Evolutionary conservation across 2,888 invertebrate genomes (phyloP).

Genomic region (Bhutanitis thaidina): DNA sequence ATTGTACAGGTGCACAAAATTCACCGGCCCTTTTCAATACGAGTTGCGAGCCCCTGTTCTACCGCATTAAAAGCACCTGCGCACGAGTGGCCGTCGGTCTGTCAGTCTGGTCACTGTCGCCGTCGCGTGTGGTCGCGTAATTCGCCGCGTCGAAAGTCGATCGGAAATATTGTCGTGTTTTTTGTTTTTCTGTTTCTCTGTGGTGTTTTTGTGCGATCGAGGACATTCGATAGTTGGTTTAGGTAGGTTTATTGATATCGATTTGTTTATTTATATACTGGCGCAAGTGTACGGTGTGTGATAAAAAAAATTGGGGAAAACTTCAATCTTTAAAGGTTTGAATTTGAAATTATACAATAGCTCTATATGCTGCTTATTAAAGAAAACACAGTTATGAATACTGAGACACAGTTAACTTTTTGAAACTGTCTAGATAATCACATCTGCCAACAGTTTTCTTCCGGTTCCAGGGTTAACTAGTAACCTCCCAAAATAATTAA

Average conservation of each 20-base stretch:
- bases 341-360: no score
- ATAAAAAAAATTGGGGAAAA: neutral
- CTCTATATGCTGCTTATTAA: no score
- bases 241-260: constrained; percentile 1
- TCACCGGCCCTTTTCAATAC: constrained; percentile 1
- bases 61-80: constrained; percentile 12
- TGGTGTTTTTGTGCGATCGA: constrained; percentile 13
- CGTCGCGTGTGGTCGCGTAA: neutral
- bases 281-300: neutral
- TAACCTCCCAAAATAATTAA: no score
- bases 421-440: no score
- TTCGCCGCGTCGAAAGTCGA: neutral
- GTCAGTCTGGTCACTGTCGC: neutral
- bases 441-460: no score
- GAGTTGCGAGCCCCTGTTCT: neutral
- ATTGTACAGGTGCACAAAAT: neutral
- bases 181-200: constrained; percentile 5
- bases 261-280: neutral
- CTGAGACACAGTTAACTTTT: no score
- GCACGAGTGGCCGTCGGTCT: constrained; percentile 5
- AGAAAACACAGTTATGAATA: no score
- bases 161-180: neutral
- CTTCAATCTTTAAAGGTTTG: no score
- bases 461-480: no score
- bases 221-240: constrained; percentile 13